phyloP scores from a whole-genome alignment of 2,888 invertebrate genomes.

The Epistrophella euchroma region DNA sequence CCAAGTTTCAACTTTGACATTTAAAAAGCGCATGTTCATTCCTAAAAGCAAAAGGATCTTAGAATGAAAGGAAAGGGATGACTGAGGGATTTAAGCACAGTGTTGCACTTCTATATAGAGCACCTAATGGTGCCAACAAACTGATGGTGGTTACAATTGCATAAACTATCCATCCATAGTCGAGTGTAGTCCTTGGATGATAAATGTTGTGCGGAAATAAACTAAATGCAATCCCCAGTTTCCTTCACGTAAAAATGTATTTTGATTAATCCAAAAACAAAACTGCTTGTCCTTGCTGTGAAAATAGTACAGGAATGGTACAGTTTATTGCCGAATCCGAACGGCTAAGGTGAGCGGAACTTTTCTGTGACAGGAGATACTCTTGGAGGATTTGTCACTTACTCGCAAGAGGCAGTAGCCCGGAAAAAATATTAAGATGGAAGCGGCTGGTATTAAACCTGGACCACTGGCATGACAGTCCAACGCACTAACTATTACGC shows the following conservation, averaged over 20 bases:
- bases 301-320: background rate
- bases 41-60: slow-evolving; percentile 15
- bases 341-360: too few species aligned
- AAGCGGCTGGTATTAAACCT: too few species aligned
- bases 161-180: slow-evolving; percentile 22
- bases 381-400: too few species aligned
- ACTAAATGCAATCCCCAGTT: slow-evolving; percentile 27
- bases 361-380: too few species aligned
- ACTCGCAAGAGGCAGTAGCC: too few species aligned
- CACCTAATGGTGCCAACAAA: background rate
- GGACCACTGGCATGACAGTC: too few species aligned
- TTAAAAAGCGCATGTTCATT: slow-evolving; percentile 65
- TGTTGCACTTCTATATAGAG: slow-evolving; percentile 5
- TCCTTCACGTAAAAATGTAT: slow-evolving; percentile 3
- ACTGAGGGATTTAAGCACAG: background rate
- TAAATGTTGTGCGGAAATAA: slow-evolving; percentile 12
- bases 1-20: slow-evolving; percentile 75
- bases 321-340: too few species aligned
- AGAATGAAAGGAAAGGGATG: background rate
- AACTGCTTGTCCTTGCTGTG: background rate
- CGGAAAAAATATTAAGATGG: too few species aligned
- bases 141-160: slow-evolving; percentile 18
- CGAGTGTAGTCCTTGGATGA: background rate
- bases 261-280: background rate
- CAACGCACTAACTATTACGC: too few species aligned